Base-by-base conservation (phyloP, 1,140 invertebrate genomes). In the Cydia amplana region DNA sequence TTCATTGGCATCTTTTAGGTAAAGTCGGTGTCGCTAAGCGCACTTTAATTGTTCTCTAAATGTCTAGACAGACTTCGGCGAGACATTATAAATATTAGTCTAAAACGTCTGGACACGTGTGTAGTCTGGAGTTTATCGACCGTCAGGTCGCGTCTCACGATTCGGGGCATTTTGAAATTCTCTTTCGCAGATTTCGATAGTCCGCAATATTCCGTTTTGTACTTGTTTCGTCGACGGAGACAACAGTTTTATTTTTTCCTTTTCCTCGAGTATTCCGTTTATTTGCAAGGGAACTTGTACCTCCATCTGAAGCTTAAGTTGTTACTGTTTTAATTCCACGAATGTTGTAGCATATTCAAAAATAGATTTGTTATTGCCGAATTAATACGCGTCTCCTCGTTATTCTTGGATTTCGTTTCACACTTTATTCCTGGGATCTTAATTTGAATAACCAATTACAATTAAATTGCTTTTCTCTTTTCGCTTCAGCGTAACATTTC, bases 111-210 rank as follows among this genome's bases (percentile, higher is more conserved):
- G 78, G 78, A 77, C 75, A 84, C 79, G 80, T 82, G 78, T 82
- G 32, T 78, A 80, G 82, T 84, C 85, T 87, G 84, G 83, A 80
- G 87, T 89, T 90, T 90, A 90, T 88, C 86, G 90, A 91, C 88
- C 89, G 88, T 84, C 79, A 72, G 80, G 81, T 85, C 85, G 81
- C 76, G 77, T 72, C 65, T 40, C 73, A 70, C 60, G 75, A 74
- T 80, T 79, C 76, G 77, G 73, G 55, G 1, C 55, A 12, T 60
- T 60, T 60, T 60, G 1, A 1, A 10, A 60, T 18, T 55, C n/a
- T 60, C 55, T 60, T 12, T 60, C 1, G 49, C 20, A 60, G 9
- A 20, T 60, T 60, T 2, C 55, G 2, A 60, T 23, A 60, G 51
- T 55, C n/a, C 51, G 55, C 55, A 4, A 60, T 60, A 23, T 51